Evolutionary conservation across 2,888 invertebrate species (phyloP), one percentile per base, ranked within the genome.

Genomic region (Apotomis capreana): DNA sequence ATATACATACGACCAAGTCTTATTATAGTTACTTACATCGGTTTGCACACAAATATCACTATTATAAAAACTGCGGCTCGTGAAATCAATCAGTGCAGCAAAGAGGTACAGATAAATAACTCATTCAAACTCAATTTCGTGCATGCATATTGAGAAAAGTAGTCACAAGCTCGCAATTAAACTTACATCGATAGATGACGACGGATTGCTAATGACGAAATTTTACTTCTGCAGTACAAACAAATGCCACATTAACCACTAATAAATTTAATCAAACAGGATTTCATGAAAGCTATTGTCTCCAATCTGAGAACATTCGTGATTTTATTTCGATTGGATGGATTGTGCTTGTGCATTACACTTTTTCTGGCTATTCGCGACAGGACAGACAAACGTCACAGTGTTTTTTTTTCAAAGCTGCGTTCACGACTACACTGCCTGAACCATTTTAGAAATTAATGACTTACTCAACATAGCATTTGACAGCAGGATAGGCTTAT

Each of bases 141-240:
- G 15, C 13, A 57, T 52, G 51, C 44, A 40, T 51, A 68, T 71
- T 61, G 55, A 46, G 6, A 70, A 49, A 67, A 62, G 40, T 44
- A 36, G 55, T 61, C 40, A 61, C 62, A 57, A 60, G 67, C 61
- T 68, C 51, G 36, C 57, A 68, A 51, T 62, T 36, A 61, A 70
- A 71, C 71, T 71, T 68, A 71, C 71, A 51, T 68, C 60, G 61
- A 52, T 57, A 62, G 62, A 54, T 51, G 61, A 71, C 55, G 57
- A 54, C 37, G 37, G 40, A 52, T 37, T 52, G 51, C 55, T 49
- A 26, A 37, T 36, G 59, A 54, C 36, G 40, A 62, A 71, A 62
- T 57, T 55, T 49, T 68, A 68, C 26, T 13, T 40, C 12, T 67
- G 46, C 9, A 61, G 4, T 36, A n/a, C 5, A 51, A 64, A 40